Conservation (phyloP, 2,797 vertebrate species). For the Argya squamiceps region DNA sequence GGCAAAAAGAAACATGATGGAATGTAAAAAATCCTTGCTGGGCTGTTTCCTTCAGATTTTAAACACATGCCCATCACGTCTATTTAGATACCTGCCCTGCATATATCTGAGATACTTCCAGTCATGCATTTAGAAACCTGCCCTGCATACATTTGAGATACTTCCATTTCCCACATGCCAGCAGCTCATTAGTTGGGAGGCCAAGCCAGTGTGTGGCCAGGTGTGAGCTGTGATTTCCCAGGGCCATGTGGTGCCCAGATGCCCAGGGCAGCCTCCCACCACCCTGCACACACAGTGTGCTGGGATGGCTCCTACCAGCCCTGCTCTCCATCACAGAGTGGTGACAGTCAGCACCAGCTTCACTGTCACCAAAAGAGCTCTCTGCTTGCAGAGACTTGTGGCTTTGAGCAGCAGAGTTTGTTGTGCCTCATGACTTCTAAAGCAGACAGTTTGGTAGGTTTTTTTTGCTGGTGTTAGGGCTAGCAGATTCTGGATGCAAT, state of each 20-base stretch:
- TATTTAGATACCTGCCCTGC: not conserved
- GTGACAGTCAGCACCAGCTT: not conserved
- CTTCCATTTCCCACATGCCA: not conserved
- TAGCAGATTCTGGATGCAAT: not conserved
- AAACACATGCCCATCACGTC: not conserved
- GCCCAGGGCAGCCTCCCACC: not conserved
- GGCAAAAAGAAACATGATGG: not conserved
- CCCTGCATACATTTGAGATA: not conserved
- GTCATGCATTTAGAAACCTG: not conserved
- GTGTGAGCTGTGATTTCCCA: not conserved
- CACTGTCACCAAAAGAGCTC: not conserved
- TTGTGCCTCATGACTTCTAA: not conserved
- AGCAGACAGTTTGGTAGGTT: not conserved
- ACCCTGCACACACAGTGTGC: fast-evolving
- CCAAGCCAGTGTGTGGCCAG: not conserved
- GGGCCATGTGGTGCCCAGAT: not conserved
- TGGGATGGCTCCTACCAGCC: not conserved
- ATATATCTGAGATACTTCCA: not conserved
- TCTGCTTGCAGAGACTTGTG: not conserved
- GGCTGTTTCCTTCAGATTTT: not conserved
- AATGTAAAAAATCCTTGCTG: not conserved
- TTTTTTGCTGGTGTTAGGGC: fast-evolving
- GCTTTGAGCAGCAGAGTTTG: not conserved
- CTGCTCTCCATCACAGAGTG: fast-evolving
- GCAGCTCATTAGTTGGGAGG: not conserved